Evolutionary conservation across 1,140 invertebrate genomes (phyloP).

Genomic region (Halesus radiatus): DNA sequence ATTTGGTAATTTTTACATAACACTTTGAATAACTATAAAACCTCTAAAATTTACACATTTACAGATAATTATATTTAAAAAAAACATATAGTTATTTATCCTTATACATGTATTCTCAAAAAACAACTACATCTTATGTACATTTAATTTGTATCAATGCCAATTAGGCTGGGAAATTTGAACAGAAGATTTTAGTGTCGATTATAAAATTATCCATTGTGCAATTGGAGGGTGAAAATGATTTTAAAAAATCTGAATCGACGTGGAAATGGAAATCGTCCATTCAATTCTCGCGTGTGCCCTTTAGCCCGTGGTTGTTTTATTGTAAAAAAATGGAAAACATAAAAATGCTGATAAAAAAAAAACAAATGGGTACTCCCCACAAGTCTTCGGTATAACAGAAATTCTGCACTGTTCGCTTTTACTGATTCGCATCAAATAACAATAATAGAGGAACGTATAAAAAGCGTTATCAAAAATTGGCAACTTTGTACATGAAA

Average conservation of each 20-base stretch:
- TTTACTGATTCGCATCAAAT: background rate
- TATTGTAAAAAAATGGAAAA: too few relatives aligned
- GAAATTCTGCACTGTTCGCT: too few relatives aligned
- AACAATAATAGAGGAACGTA: background rate
- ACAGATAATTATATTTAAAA: slow-evolving; percentile 41
- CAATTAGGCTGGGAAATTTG: background rate
- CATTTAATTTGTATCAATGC: slow-evolving; percentile 32
- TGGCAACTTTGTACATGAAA: slow-evolving; percentile 10
- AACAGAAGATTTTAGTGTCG: slow-evolving; percentile 6
- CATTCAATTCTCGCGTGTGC: too few relatives aligned
- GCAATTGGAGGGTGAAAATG: too few relatives aligned
- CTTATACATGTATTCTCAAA: slow-evolving; percentile 43
- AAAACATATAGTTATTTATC: slow-evolving; percentile 46
- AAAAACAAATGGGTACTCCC: too few relatives aligned
- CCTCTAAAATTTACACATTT: slow-evolving; percentile 53
- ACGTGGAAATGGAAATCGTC: too few relatives aligned
- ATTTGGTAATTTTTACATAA: slow-evolving; percentile 58
- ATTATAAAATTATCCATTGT: background rate
- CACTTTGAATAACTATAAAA: slow-evolving; percentile 57
- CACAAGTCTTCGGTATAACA: too few relatives aligned
- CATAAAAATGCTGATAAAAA: too few relatives aligned
- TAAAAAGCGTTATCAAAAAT: slow-evolving; percentile 21
- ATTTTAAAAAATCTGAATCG: too few relatives aligned
- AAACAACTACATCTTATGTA: slow-evolving; percentile 51
- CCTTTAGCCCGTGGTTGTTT: too few relatives aligned